Percentiles rank a stretch among this genome's conserved stretches.
Conservation (phyloP, 2,113 vertebrate species). For the Xenotilapia caudafasciata region DNA sequence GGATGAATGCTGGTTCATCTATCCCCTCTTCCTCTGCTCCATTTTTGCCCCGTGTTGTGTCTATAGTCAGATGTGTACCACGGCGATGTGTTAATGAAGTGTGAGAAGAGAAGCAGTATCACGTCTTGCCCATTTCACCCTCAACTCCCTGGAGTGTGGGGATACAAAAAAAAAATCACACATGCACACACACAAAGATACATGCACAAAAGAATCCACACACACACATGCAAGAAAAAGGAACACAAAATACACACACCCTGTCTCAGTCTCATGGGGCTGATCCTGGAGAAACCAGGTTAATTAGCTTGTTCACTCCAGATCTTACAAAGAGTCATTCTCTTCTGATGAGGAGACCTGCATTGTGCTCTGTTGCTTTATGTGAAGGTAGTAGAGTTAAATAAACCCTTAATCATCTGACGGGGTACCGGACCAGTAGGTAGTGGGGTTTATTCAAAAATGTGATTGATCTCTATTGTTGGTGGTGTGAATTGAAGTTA, state of each 20-base stretch:
- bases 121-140: constrained; percentile 54
- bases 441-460: constrained; percentile 43
- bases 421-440: constrained; percentile 21
- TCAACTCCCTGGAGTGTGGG: constrained; percentile 26
- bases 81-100: constrained; percentile 63
- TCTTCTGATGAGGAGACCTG: constrained; percentile 51
- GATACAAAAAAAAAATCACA: constrained; percentile 4
- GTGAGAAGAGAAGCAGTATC: constrained; percentile 52
- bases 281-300: constrained; percentile 76
- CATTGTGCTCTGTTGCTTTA: constrained; percentile 51
- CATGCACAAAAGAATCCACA: not conserved
- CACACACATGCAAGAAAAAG: not conserved
- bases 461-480: constrained; percentile 46
- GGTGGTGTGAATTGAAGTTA: not conserved
- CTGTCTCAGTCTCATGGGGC: constrained; percentile 70
- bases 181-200: not conserved
- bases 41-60: constrained; percentile 26
- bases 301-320: constrained; percentile 81
- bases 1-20: constrained; percentile 20
- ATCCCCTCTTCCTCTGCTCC: not conserved
- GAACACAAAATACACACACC: constrained; percentile 7
- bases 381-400: constrained; percentile 49
- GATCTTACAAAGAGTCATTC: constrained; percentile 58
- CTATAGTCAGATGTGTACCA: constrained; percentile 45
- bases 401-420: constrained; percentile 53